Base-by-base conservation (phyloP, 2,888 invertebrate species). In the Idaea dimidiata region DNA sequence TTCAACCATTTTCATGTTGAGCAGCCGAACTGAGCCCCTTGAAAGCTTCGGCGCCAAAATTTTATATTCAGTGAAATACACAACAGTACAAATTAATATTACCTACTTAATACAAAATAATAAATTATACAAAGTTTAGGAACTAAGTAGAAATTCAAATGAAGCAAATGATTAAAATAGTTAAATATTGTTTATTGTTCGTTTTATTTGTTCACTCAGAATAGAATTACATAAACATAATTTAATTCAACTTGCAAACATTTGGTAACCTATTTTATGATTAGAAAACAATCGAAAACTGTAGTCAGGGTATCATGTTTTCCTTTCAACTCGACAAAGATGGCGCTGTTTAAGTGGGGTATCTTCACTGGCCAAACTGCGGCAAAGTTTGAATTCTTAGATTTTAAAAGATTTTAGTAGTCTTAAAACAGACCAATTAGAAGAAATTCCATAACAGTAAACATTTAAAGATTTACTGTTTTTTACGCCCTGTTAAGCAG, bases 101-200 rank as follows among this genome's bases (percentile, higher is more conserved):
- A 17, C 6, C 7, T 16, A 55, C 17, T 16, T 3, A 55, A 17
- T 14, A 16, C n/a, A 16, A 43, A 16, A 16, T 16, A 55, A 55
- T 55, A 17, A 55, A 55, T 55, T 16, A 55, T 2, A 55, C 16
- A 55, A 55, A 55, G 16, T 16, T n/a, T 55, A 55, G 54, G 54
- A 55, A 55, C 54, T 55, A 55, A 55, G 16, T 7, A 55, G 8
- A 55, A 55, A 16, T 10, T 16, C 16, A 55, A 16, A 16, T 55
- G 54, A 16, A 6, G 17, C 17, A 1, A 55, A 17, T 8, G 16
- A 54, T 54, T 54, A 54, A 54, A 14, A 54, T 54, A 54, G 16
- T 16, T 54, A 43, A 10, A 14, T 14, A 8, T 14, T 43, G 14
- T 43, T 14, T 8, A 14, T 43, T 43, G 43, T 43, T 43, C 43